Percentiles rank a stretch among this genome's conserved stretches.
phyloP scores from a whole-genome alignment of 1,140 invertebrate species.

The Drosophila micromelanica region DNA sequence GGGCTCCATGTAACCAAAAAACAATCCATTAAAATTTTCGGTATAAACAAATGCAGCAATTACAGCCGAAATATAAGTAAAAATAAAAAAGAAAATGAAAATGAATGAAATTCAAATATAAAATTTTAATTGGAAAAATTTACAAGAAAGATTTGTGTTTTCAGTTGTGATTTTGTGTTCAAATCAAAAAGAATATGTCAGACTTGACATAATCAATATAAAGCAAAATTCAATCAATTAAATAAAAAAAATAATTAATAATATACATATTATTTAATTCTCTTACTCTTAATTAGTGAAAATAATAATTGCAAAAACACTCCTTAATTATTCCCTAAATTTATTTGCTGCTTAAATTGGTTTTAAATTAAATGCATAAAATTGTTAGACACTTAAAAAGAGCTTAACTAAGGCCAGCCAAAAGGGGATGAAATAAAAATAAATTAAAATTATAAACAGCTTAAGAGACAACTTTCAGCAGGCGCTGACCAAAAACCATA shows the following conservation, averaged over 20 bases:
- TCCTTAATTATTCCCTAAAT: neutral
- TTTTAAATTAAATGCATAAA: constrained; percentile 43
- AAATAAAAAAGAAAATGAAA: neutral
- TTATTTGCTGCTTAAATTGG: constrained; percentile 18
- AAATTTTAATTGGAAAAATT: constrained; percentile 1
- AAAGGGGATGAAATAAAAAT: constrained; percentile 37
- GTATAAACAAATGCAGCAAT: constrained; percentile 14
- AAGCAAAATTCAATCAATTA: no score
- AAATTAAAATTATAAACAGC: constrained; percentile 73
- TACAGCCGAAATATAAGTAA: neutral
- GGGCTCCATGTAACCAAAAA: constrained; percentile 11
- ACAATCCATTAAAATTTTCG: neutral
- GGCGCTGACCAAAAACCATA: constrained; percentile 61
- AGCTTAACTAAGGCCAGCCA: constrained; percentile 34
- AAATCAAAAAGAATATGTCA: neutral
- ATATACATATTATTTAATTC: no score
- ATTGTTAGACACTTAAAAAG: constrained; percentile 39
- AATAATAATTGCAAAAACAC: neutral
- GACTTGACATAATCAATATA: no score
- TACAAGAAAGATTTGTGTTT: neutral
- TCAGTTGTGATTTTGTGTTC: neutral
- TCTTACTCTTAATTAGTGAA: no score
- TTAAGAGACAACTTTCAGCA: constrained; percentile 64
- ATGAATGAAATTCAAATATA: neutral
- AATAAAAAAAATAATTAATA: no score